Conservation (phyloP, 1,140 invertebrate genomes). For the Marisa cornuarietis region DNA sequence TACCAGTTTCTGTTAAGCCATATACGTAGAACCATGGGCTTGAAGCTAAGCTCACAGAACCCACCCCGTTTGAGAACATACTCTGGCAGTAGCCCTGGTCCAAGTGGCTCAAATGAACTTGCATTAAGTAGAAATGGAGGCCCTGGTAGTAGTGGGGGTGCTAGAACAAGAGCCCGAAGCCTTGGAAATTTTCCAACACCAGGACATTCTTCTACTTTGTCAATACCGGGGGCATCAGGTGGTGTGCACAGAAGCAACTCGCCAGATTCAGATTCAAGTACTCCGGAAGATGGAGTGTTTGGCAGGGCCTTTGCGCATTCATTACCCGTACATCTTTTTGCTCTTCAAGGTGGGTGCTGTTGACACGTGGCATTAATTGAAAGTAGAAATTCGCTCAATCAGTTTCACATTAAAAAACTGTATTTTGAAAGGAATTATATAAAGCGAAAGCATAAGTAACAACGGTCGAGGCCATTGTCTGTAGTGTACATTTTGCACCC, state of each 20-base stretch:
- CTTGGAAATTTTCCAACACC: slow-evolving; percentile 52
- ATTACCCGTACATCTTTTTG: slow-evolving; percentile 60
- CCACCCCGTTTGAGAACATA: slow-evolving; percentile 56
- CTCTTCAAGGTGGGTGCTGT: slow-evolving; percentile 50
- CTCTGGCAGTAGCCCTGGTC: slow-evolving; percentile 54
- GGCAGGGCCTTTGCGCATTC: slow-evolving; percentile 54
- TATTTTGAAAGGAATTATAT: too few species aligned
- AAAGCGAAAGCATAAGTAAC: too few species aligned
- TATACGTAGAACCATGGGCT: slow-evolving; percentile 43
- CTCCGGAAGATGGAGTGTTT: slow-evolving; percentile 56
- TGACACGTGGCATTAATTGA: too few species aligned
- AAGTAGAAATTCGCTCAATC: too few species aligned
- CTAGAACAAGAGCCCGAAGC: slow-evolving; percentile 54
- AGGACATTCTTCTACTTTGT: slow-evolving; percentile 42
- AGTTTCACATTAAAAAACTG: too few species aligned
- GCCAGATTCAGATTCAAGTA: slow-evolving; percentile 61
- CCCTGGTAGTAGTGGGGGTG: slow-evolving; percentile 20
- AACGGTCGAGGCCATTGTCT: too few species aligned
- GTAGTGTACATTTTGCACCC: too few species aligned
- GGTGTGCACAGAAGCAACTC: slow-evolving; percentile 47
- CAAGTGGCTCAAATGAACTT: slow-evolving; percentile 44
- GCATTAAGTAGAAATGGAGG: slow-evolving; percentile 41
- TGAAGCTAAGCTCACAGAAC: slow-evolving; percentile 56
- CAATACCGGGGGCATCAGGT: slow-evolving; percentile 52
- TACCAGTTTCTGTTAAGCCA: neutral